Evolutionary conservation across 2,888 invertebrate genomes (phyloP).

Genomic region (Arenicola marina): DNA sequence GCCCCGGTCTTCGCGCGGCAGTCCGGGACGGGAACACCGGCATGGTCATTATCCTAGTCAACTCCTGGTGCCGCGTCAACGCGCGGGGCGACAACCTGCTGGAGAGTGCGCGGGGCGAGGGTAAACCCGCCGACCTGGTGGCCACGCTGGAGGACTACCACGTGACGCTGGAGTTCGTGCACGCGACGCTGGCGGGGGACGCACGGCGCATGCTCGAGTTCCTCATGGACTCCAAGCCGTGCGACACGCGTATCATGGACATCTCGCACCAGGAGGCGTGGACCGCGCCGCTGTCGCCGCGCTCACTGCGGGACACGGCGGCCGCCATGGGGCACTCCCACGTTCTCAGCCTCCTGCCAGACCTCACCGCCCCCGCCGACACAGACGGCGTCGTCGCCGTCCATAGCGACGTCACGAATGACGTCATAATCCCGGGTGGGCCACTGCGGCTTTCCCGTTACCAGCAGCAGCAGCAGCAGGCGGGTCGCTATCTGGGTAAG

Average conservation of each 20-base stretch:
- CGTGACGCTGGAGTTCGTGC: constrained; percentile 43
- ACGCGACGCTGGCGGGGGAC: constrained; percentile 57
- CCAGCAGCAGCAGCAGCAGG: neutral
- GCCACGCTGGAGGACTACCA: constrained; percentile 18
- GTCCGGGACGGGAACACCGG: constrained; percentile 39
- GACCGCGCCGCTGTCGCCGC: constrained; percentile 43
- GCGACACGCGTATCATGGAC: constrained; percentile 45
- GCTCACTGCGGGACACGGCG: constrained; percentile 49
- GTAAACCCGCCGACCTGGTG: constrained; percentile 16
- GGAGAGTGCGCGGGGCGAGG: neutral
- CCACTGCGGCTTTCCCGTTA: neutral
- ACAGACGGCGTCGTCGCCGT: neutral
- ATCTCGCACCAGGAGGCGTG: constrained; percentile 45
- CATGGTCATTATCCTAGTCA: constrained; percentile 49
- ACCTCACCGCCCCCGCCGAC: neutral
- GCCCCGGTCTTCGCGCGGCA: constrained; percentile 49
- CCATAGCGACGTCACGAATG: neutral
- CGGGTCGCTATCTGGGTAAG: neutral
- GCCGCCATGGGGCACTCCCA: constrained; percentile 44
- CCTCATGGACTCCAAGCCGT: constrained; percentile 39
- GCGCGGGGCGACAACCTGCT: constrained; percentile 11
- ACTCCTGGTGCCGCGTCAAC: constrained; percentile 52
- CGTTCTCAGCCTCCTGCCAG: neutral
- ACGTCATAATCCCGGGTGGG: neutral
- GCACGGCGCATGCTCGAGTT: constrained; percentile 44